A percentile compares a stretch with the other conserved stretches of the same genome.
Evolutionary conservation across 2,888 invertebrate species (phyloP).

Genomic region (Sphecodes monilicornis): DNA sequence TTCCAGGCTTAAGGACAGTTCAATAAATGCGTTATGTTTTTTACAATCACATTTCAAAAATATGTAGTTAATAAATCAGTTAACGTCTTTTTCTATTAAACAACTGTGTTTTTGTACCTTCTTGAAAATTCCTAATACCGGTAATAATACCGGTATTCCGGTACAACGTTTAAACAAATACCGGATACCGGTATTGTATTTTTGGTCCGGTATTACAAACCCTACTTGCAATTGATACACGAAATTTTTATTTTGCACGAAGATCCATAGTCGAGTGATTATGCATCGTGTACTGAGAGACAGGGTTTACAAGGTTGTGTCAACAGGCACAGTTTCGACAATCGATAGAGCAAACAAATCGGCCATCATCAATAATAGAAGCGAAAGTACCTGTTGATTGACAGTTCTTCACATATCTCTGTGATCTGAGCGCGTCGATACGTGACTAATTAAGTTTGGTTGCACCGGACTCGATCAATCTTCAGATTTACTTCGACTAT

Average conservation of each 20-base stretch:
- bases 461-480: constrained; percentile 16
- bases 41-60: no score
- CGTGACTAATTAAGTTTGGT: constrained; percentile 41
- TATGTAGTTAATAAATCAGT: no score
- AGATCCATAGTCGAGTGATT: background rate
- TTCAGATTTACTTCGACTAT: constrained; percentile 37
- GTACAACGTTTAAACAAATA: no score
- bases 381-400: constrained; percentile 47
- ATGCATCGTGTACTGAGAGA: background rate
- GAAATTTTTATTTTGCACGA: background rate
- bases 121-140: no score
- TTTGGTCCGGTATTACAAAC: no score
- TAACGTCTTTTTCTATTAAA: no score
- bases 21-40: no score
- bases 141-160: no score
- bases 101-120: no score
- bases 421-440: constrained; percentile 19
- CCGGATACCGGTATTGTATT: no score
- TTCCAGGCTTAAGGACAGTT: no score
- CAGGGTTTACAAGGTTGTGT: background rate
- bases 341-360: constrained; percentile 24
- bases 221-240: no score
- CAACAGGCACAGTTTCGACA: background rate
- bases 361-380: constrained; percentile 33
- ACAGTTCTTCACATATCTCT: constrained; percentile 32